phyloP scores from a whole-genome alignment of 2,113 vertebrate species.

The Cervus canadensis region DNA sequence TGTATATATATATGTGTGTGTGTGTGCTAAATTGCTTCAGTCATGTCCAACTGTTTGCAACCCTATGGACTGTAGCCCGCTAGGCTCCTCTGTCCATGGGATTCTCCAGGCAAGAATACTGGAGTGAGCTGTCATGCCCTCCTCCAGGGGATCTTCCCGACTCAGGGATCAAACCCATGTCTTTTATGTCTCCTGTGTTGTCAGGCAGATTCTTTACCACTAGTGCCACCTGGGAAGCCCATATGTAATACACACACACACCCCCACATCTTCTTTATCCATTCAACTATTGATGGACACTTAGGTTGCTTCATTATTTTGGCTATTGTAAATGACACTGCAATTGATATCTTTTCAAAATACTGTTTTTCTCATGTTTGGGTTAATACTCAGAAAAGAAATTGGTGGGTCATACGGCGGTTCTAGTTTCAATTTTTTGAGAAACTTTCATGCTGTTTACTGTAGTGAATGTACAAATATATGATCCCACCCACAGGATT shows the following conservation, averaged over 20 bases:
- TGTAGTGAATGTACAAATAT: neutral
- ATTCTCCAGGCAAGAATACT: neutral
- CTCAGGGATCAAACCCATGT: neutral
- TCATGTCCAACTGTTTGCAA: neutral
- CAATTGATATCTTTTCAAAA: neutral
- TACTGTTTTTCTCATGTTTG: neutral
- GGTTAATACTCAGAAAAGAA: neutral
- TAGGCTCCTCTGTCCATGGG: neutral
- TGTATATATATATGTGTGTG: neutral
- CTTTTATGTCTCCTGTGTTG: neutral
- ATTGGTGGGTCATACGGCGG: neutral
- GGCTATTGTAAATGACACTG: neutral
- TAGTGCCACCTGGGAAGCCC: neutral
- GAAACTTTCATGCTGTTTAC: neutral
- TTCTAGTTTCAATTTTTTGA: neutral
- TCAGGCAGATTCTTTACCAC: neutral
- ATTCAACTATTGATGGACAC: neutral
- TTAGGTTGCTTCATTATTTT: neutral
- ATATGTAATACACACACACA: neutral
- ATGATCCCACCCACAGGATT: neutral
- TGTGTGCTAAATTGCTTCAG: neutral
- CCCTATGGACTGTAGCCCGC: neutral
- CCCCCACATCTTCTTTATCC: neutral
- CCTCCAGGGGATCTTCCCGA: neutral
- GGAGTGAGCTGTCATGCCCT: neutral